A percentile compares a stretch with the other conserved stretches of the same genome.
Conservation (phyloP, 2,113 vertebrate genomes). For the Phylloscopus trochiloides region DNA sequence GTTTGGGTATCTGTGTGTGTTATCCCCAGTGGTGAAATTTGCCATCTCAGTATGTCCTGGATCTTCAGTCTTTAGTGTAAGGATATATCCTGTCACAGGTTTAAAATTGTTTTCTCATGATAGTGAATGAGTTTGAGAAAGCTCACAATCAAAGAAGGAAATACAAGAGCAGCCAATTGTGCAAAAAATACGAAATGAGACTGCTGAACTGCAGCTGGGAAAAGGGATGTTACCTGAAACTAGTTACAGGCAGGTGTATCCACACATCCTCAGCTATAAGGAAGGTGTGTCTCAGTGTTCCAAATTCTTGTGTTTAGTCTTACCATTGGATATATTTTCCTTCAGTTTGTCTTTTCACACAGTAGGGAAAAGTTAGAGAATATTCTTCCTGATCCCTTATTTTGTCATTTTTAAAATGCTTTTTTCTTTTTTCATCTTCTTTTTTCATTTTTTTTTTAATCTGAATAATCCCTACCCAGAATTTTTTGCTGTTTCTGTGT, state of each 20-base stretch:
- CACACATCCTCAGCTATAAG: neutral
- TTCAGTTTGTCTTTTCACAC: neutral
- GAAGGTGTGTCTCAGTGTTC: rapidly evolving
- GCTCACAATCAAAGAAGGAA: neutral
- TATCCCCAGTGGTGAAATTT: neutral
- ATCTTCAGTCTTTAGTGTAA: neutral
- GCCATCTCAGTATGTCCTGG: neutral
- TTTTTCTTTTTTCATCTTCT: rapidly evolving
- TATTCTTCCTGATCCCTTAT: neutral
- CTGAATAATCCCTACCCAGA: neutral
- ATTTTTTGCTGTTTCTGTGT: neutral
- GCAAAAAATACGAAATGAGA: neutral
- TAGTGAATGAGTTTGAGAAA: neutral
- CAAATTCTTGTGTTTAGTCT: neutral
- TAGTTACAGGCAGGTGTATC: neutral
- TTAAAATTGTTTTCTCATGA: neutral
- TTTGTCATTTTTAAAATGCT: rapidly evolving
- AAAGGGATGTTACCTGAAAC: neutral
- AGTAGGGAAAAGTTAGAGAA: neutral
- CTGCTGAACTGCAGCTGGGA: neutral
- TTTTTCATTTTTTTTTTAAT: neutral
- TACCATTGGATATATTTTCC: neutral
- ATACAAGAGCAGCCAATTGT: neutral
- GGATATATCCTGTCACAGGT: neutral
- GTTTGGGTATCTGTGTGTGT: neutral